Evolutionary conservation across 1,140 invertebrate genomes (phyloP), one percentile per base, ranked within the genome.

Genomic region (Anastatus disparis): DNA sequence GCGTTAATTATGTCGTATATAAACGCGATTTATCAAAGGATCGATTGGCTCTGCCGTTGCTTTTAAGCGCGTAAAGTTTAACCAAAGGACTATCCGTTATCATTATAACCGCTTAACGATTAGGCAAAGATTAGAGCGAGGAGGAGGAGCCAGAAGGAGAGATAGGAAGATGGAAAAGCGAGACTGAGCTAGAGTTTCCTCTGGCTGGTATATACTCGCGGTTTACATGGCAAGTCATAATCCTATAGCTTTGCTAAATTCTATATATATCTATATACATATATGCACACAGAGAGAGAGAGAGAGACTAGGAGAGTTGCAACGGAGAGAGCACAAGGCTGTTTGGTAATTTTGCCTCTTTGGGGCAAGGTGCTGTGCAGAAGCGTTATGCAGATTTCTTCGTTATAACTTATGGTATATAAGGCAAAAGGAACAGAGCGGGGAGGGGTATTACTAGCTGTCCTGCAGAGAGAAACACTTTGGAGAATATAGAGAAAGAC

Each of bases 311-410:
- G n/a, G n/a, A n/a, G n/a, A n/a, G n/a, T n/a, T n/a, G n/a, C n/a
- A n/a, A n/a, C n/a, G n/a, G n/a, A n/a, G n/a, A n/a, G n/a, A n/a
- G n/a, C n/a, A n/a, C n/a, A n/a, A n/a, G n/a, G n/a, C n/a, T n/a
- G n/a, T n/a, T n/a, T n/a, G 10, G 15, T 13, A 44, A 3, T 44
- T 3, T 44, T 44, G 27, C 15, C 13, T 15, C 10, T 53, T 27
- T 53, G 27, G n/a, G 2, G 52, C 27, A 6, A 7, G 48, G 17
- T n/a, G 48, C 48, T 24, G 42, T 15, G 17, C n/a, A n/a, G n/a
- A n/a, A n/a, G n/a, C 46, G 17, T 29, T 53, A 53, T 53, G 52
- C 52, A 53, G 52, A 53, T 53, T 53, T 53, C 52, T 53, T 53
- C 27, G 52, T n/a, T 53, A 17, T 53, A 29, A 53, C 52, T 53